Percentiles rank a stretch among this genome's conserved stretches.
These are phyloP conservation scores for Podarcis raffonei DNA, from an alignment of 2,113 vertebrate genomes.

Conservation along the genomic window DNA sequence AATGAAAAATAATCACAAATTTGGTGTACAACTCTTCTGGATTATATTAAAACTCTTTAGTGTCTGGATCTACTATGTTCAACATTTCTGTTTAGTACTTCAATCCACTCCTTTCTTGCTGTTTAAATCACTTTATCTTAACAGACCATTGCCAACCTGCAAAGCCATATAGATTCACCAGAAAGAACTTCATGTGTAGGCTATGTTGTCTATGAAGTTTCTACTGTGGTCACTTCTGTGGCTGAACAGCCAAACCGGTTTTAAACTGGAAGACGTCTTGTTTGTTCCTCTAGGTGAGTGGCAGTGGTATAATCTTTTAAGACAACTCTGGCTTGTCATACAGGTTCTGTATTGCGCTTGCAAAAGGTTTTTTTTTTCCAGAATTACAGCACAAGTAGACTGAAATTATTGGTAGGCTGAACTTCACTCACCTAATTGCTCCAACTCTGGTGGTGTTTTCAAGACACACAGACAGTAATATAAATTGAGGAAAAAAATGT, in stretches of 20 bases:
- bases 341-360: neutral
- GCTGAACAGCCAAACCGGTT: neutral
- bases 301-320: neutral
- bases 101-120: slow-evolving; percentile 19
- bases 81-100: slow-evolving; percentile 31
- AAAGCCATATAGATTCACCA: neutral
- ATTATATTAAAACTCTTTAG: neutral
- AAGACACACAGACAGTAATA: neutral
- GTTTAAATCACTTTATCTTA: neutral
- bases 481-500: neutral
- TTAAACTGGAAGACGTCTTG: neutral
- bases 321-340: neutral
- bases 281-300: neutral
- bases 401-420: neutral
- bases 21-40: neutral
- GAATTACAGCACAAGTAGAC: neutral
- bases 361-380: slow-evolving; percentile 19
- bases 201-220: neutral
- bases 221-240: neutral
- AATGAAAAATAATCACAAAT: too few relatives aligned
- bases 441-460: neutral
- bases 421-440: neutral
- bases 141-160: neutral
- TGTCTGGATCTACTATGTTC: neutral
- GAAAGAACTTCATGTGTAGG: neutral